Evolutionary conservation across 2,113 vertebrate genomes (phyloP), one percentile per base, ranked within the genome.

Genomic region (Prietella phreatophila): DNA sequence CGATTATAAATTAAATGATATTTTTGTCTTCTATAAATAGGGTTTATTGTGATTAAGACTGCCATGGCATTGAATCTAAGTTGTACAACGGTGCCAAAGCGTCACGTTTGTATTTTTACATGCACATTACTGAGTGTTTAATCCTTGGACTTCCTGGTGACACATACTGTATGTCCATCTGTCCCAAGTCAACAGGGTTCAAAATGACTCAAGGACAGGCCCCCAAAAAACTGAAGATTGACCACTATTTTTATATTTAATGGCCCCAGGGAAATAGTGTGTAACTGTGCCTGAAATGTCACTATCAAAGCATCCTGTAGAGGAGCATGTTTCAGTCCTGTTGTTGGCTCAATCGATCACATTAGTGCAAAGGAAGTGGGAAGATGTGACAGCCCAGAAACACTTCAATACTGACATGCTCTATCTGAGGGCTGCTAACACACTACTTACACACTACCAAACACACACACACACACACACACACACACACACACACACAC

Each of bases 211-310:
- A 89, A 85, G 89, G 91, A 94, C 88, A 93, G 92, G 91, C 22
- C 39, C 19, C 30, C 30, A 1, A 90, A 88, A 91, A 91, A 92
- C 89, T 79, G 85, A 92, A 92, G 92, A 89, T 93, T 89, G 92
- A 89, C 91, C 67, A 80, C 85, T 79, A 89, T 65, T 82, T 85
- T 94, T 94, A 92, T 91, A 91, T 94, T 94, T 94, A 95, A 94
- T 94, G 90, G 93, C 89, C 91, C 88, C 3, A 85, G 91, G 92
- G 91, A 92, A 89, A 91, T 30, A 56, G 87, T 87, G 91, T 86
- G 91, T 94, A 94, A 93, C 92, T 92, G 92, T 92, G 93, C 92
- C 93, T 94, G 91, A 95, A 95, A 93, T 94, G 91, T 93, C 92
- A 88, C 92, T 91, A 91, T 91, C 91, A 93, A 93, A 92, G 92